Evolutionary conservation across 2,113 vertebrate genomes (phyloP), one percentile per base, ranked within the genome.

Genomic region (Barnardius zonarius): DNA sequence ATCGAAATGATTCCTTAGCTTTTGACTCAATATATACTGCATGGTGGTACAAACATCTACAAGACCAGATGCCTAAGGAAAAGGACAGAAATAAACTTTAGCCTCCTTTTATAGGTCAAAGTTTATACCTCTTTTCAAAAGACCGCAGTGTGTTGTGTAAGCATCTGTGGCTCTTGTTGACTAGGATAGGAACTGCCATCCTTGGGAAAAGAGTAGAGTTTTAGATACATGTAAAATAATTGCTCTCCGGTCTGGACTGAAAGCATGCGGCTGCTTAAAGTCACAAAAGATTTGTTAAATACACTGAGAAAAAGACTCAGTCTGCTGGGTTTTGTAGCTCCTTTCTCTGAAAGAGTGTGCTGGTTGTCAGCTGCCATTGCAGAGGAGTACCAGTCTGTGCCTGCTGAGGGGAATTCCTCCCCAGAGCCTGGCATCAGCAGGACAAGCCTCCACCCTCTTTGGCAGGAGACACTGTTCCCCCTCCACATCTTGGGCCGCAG

Each of bases 141-240:
- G 33, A 10, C 18, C 24, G 13, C 41, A 70, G 44, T 52, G 37
- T 41, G 17, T 61, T 66, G 11, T 55, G 24, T 76, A 37, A 80
- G 15, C 31, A 49, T n/a, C 30, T 48, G 33, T 79, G 57, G 31
- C 6, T 91, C 48, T 66, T n/a, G 27, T 48, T 79, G 66, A 17
- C 52, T 44, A 11, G 4, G 2, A 31, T 9, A 15, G 57, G 35
- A 73, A 52, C 11, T 61, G 8, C 3, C 17, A 27, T 31, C 13
- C 15, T n/a, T 20, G 30, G 41, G 27, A 85, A 83, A 79, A 17
- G 11, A 88, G 16, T 23, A 5, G 18, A 61, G 8, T 37, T 93
- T 35, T 67, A 70, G 0, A 0, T 6, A 28, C 2, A 5, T 4
- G 23, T 17, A 10, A 83, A 91, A 55, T 37, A 49, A 8, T 8